Evolutionary conservation across 2,797 vertebrate genomes (phyloP).

Genomic region (Mus minutoides): DNA sequence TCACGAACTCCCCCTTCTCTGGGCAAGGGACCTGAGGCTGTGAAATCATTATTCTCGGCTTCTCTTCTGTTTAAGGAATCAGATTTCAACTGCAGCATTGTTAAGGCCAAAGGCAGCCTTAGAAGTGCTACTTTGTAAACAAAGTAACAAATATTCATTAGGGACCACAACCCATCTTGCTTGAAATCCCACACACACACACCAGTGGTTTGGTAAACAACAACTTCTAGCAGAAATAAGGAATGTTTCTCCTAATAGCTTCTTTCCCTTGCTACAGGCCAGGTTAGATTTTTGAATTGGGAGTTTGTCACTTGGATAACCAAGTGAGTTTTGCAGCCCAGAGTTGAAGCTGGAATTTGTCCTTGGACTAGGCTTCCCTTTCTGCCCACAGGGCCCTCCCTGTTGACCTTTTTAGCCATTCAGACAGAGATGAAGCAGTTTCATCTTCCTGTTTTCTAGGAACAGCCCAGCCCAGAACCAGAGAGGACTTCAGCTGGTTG

Average conservation of each 20-base stretch:
- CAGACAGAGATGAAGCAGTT: constrained; percentile 60
- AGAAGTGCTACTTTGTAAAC: constrained; percentile 11
- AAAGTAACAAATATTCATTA: constrained; percentile 68
- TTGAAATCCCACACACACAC: neutral
- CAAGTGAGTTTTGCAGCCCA: constrained; percentile 25
- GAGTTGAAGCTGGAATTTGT: constrained; percentile 41
- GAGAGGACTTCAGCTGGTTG: neutral
- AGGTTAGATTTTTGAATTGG: constrained; percentile 53
- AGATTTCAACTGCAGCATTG: neutral
- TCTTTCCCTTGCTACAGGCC: neutral
- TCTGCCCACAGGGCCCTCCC: neutral
- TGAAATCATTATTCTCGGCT: neutral
- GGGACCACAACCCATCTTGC: constrained; percentile 19
- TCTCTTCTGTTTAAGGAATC: constrained; percentile 13
- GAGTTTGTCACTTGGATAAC: constrained; percentile 52
- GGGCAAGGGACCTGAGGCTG: neutral
- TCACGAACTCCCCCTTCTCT: neutral
- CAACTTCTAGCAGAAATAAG: constrained; percentile 43
- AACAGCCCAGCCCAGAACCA: neutral
- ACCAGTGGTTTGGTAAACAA: constrained; percentile 59
- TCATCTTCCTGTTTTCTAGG: constrained; percentile 24
- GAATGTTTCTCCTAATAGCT: neutral
- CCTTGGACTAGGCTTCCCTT: neutral
- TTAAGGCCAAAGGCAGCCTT: constrained; percentile 17
- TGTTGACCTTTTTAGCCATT: neutral